Evolutionary conservation across 2,888 invertebrate genomes (phyloP).

Genomic region (Lithophane ornitopus): DNA sequence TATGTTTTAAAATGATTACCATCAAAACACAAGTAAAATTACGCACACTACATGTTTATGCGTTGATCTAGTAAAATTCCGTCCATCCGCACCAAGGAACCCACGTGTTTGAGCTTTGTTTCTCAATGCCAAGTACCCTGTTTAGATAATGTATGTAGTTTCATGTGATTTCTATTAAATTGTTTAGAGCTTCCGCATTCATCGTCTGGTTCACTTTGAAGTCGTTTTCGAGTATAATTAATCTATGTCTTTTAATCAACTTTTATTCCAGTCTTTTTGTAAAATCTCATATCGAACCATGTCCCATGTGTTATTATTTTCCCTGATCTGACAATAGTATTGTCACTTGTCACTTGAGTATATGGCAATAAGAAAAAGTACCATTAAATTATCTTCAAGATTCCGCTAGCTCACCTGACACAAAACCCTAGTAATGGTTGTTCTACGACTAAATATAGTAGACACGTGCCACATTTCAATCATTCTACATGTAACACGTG

Average conservation of each 20-base stretch:
- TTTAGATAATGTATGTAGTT: conserved; percentile 16
- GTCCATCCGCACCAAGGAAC: conserved; percentile 14
- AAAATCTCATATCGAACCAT: no score
- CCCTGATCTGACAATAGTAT: no score
- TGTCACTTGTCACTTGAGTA: no score
- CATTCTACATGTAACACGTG: background rate
- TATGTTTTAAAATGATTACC: no score
- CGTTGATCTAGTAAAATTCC: conserved; percentile 55
- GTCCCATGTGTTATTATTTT: no score
- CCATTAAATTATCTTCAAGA: background rate
- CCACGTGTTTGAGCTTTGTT: conserved; percentile 36
- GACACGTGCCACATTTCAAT: conserved; percentile 22
- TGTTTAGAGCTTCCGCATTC: background rate
- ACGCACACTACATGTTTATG: conserved; percentile 39
- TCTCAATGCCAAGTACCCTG: conserved; percentile 47
- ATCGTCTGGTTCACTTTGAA: no score
- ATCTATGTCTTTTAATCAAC: no score
- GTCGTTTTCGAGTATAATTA: no score
- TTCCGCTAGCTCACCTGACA: conserved; percentile 11
- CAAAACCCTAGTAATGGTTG: conserved; percentile 20
- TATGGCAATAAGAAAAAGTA: no score
- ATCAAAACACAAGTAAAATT: conserved; percentile 21
- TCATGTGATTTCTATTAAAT: conserved; percentile 8
- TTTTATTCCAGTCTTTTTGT: no score
- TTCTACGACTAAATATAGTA: conserved; percentile 34